Conservation (phyloP, 1,140 invertebrate genomes). For the Atopsyche davidsoni region DNA sequence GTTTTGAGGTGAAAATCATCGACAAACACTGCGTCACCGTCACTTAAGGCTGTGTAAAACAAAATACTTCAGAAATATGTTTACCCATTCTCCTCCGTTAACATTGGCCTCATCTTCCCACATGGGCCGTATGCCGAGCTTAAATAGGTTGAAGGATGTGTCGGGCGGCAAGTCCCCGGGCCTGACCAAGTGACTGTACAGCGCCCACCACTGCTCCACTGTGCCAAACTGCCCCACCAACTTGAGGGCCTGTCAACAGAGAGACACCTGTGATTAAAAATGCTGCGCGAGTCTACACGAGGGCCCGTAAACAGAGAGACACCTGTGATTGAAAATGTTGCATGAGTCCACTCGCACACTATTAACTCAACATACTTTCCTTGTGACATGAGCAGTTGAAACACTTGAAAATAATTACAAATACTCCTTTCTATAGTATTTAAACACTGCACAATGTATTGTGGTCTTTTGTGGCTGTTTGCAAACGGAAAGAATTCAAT, state of each 20-base stretch:
- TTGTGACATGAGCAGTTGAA: neutral
- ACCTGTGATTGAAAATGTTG: too few species aligned
- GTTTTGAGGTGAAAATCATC: too few species aligned
- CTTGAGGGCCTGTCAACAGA: constrained; percentile 71
- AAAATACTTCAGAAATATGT: constrained; percentile 12
- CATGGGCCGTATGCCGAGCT: constrained; percentile 97
- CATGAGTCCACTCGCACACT: neutral
- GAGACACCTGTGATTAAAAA: too few species aligned
- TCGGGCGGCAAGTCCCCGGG: constrained; percentile 83
- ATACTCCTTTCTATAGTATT: too few species aligned
- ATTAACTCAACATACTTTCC: neutral
- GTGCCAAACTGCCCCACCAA: constrained; percentile 80
- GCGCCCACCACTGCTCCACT: constrained; percentile 96
- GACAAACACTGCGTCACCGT: too few species aligned
- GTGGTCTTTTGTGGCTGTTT: too few species aligned
- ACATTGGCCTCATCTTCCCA: constrained; percentile 96
- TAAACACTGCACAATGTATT: too few species aligned
- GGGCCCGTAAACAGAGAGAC: too few species aligned
- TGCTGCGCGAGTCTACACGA: too few species aligned
- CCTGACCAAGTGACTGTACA: constrained; percentile 87
- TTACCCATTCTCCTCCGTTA: constrained; percentile 95
- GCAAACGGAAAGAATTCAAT: too few species aligned
- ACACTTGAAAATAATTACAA: too few species aligned
- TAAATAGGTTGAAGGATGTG: constrained; percentile 96
- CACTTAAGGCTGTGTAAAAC: too few species aligned